Base-by-base conservation (phyloP, 2,797 vertebrate species). In the Gymnocypris eckloni region DNA sequence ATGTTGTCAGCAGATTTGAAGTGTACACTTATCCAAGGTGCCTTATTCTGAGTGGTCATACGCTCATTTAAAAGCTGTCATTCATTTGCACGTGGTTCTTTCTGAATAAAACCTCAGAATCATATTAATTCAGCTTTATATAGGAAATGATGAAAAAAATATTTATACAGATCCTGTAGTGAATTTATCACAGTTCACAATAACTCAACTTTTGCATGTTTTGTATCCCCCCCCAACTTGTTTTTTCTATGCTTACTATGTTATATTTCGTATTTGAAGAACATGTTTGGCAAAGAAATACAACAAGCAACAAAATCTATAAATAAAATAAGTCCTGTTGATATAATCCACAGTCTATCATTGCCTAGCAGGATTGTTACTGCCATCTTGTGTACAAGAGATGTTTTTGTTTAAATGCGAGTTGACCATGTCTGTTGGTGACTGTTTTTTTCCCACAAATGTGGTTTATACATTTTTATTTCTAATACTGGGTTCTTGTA, bases 1-100 rank as follows among this genome's bases (percentile, higher is more conserved):
- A 90, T 88, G 91, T 86, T 90, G 87, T 91, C 90, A 93, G 91
- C 91, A 89, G 90, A 91, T 82, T 37, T 86, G 41, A 82, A 71
- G 59, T 7, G 66, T 71, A 18, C n/a, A 71, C 33, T 83, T 86
- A 79, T 81, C 67, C 81, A 85, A 78, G 37, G 91, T 93, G 92
- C 91, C 91, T 93, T 91, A 83, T 83, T 52, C 66, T 76, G 59
- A 81, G 45, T 43, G 76, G 56, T 77, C 33, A 43, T 81, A 86
- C 75, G 54, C 71, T 7, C 48, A 52, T 56, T 43, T 50, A n/a
- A 39, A 39, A 28, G 4, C 28, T 86, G 76, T 78, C 25, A 79
- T 87, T 61, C n/a, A 33, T 71, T 86, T 87, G 28, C 77, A 28
- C 4, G 37, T 56, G 39, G 8, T 66, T 39, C 12, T 52, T 48